Percentiles rank a stretch among this genome's conserved stretches.
Conservation (phyloP, 2,113 vertebrate species). For the Vidua chalybeata region DNA sequence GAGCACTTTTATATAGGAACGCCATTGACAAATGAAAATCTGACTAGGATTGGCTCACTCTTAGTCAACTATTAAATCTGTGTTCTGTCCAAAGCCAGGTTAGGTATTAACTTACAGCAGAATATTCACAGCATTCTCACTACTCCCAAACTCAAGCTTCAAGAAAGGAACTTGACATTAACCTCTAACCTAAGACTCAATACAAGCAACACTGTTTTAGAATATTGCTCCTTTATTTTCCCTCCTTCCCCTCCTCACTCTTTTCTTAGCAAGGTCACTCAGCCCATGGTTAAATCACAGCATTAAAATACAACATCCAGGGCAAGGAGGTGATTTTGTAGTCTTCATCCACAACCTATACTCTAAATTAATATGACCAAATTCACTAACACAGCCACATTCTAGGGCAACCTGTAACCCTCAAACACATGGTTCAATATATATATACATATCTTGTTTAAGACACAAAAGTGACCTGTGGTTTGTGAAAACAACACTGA, state of each 20-base stretch:
- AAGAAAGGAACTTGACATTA: neutral
- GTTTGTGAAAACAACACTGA: neutral
- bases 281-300: neutral
- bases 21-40: neutral
- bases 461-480: neutral
- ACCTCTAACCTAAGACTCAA: neutral
- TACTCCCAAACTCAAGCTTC: neutral
- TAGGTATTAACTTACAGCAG: neutral
- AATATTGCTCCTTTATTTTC: neutral
- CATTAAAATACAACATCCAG: neutral
- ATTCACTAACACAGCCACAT: neutral
- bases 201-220: neutral
- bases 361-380: neutral
- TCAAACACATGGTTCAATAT: accelerated
- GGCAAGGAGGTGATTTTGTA: neutral
- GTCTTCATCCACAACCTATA: neutral
- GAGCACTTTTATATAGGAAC: neutral
- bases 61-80: neutral
- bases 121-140: neutral
- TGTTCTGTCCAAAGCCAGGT: neutral
- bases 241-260: neutral
- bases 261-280: neutral
- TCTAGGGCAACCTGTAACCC: neutral
- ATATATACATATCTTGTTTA: accelerated
- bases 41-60: neutral